Evolutionary conservation across 2,888 invertebrate genomes (phyloP), one percentile per base, ranked within the genome.

Genomic region (Archips xylosteana): DNA sequence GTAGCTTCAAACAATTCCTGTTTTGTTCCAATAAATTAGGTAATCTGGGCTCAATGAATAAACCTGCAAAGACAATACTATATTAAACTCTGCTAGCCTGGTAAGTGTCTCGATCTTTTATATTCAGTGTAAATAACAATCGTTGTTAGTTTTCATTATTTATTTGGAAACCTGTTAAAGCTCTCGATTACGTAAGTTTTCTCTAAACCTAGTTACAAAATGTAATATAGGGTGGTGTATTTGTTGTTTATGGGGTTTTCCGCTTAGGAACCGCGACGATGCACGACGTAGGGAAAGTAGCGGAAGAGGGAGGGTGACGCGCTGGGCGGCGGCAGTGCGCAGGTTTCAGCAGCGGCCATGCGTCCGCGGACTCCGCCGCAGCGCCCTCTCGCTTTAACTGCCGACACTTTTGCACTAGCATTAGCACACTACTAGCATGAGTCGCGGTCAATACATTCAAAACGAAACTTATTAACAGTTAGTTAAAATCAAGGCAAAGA

Each of bases 361-460:
- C 69, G 68, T 49, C 23, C 64, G 63, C 49, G 15, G 36, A 8
- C 6, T 9, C 23, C n/a, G 15, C 39, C 42, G 51, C 61, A 23
- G 9, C 61, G 23, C 15, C 51, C 64, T 47, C 64, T 39, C 57
- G 36, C 23, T 6, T 1, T 23, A 36, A 47, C 47, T 2, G 15
- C 32, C 34, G 64, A 32, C 70, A 34, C 57, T 47, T 32, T 62
- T 8, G 9, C 54, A 39, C 62, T 49, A 47, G 6, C 49, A 49
- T n/a, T 49, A 49, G n/a, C 49, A 15, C 51, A 51, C 51, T n/a
- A 23, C 62, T 61, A 47, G 3, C 23, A 13, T 23, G 8, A 15
- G 36, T 15, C 8, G 23, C 70, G 63, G 54, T 70, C 69, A 51
- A 69, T 70, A 70, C 32, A 23, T 15, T 54, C 9, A 54, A 54